phyloP scores from a whole-genome alignment of 2,888 invertebrate genomes.

The Aphidius colemani region DNA sequence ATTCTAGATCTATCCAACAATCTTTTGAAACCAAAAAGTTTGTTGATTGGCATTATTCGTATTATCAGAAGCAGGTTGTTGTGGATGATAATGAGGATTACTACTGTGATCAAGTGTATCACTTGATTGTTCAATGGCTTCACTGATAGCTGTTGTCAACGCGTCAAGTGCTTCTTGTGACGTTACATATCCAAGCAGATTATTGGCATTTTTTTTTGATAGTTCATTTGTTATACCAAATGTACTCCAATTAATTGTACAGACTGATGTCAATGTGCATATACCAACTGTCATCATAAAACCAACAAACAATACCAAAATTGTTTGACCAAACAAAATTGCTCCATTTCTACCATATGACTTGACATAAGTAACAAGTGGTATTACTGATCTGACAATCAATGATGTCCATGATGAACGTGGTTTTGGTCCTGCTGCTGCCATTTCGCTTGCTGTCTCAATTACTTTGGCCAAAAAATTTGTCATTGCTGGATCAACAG shows the following conservation, averaged over 20 bases:
- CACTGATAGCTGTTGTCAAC: no score
- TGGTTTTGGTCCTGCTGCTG: conserved; percentile 19
- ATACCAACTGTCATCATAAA: conserved; percentile 65
- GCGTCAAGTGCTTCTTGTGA: no score
- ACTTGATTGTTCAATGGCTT: no score
- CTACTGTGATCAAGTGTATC: no score
- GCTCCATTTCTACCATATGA: conserved; percentile 38
- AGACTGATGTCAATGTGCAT: conserved; percentile 69
- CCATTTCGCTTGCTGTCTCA: conserved; percentile 31
- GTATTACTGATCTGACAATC: conserved; percentile 35
- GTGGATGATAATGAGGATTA: no score
- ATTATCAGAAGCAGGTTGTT: no score
- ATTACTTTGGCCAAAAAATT: conserved; percentile 19
- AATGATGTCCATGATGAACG: conserved; percentile 30
- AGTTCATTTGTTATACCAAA: conserved; percentile 40
- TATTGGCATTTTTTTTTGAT: conserved; percentile 23
- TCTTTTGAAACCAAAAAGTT: no score
- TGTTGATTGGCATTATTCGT: no score
- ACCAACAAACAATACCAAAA: conserved; percentile 61
- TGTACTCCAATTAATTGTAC: conserved; percentile 65
- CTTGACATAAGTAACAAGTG: conserved; percentile 37
- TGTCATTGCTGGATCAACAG: background rate
- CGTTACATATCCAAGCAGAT: no score
- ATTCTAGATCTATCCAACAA: no score
- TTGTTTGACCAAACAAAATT: conserved; percentile 32